These are phyloP conservation scores for Cosmia pyralina DNA, from an alignment of 2,888 invertebrate genomes.

Conservation along the genomic window DNA sequence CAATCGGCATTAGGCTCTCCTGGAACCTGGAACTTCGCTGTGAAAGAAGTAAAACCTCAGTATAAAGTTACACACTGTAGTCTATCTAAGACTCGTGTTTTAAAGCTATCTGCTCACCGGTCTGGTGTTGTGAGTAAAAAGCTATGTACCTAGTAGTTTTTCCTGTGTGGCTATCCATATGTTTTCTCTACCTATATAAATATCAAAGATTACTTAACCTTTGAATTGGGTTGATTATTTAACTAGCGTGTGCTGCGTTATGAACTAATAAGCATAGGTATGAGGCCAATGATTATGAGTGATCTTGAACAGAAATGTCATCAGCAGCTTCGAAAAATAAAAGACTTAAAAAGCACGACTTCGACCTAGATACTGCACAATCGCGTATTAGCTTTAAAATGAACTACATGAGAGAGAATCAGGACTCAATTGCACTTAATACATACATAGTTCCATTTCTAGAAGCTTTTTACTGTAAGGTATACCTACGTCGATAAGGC, in stretches of 20 bases:
- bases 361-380: not conserved
- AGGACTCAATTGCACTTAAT: not conserved
- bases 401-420: not conserved
- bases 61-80: constrained; percentile 31
- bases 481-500: not conserved
- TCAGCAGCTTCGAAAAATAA: not conserved
- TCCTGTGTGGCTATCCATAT: not conserved
- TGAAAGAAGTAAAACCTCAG: constrained; percentile 23
- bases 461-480: not conserved
- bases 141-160: not conserved
- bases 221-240: not conserved
- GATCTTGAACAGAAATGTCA: not conserved
- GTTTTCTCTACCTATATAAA: too few species aligned
- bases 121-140: not conserved
- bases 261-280: not conserved
- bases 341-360: not conserved
- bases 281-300: not conserved
- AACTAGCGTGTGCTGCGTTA: not conserved
- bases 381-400: not conserved
- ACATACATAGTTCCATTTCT: not conserved
- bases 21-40: constrained; percentile 11
- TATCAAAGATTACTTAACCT: not conserved
- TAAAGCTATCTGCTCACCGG: constrained; percentile 16
- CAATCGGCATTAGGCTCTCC: constrained; percentile 11
- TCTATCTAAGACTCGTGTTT: constrained; percentile 20